These are phyloP conservation scores for Crambe crambe DNA, from an alignment of 37 sponge, comb jelly and placozoan genomes.

Conservation along the genomic window DNA sequence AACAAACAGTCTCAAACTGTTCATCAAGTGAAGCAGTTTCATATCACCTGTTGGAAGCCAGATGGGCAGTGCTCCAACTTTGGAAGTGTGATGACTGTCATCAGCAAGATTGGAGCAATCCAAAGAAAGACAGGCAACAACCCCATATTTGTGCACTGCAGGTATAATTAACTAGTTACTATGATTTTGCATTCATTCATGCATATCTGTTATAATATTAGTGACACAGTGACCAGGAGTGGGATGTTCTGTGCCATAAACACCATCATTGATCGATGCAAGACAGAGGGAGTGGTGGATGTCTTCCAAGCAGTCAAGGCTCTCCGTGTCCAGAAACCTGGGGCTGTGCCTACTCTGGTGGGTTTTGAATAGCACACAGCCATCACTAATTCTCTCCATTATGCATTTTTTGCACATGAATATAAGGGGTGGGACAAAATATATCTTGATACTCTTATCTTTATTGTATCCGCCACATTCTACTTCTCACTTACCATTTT, in stretches of 20 bases:
- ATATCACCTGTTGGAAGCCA: constrained; percentile 64
- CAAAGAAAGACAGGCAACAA: constrained; percentile 72
- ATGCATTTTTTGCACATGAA: no score
- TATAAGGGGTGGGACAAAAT: no score
- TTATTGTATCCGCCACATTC: no score
- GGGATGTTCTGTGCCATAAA: constrained; percentile 76
- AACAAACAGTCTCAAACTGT: background rate
- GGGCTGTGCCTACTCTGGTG: constrained; percentile 62
- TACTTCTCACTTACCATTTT: no score
- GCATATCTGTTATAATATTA: no score
- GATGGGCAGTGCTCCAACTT: constrained; percentile 43
- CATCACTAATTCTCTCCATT: no score
- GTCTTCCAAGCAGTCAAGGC: constrained; percentile 74
- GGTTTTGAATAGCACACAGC: no score
- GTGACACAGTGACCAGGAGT: constrained; percentile 70
- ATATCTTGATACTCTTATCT: no score
- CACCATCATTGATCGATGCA: constrained; percentile 69
- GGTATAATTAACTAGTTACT: constrained; percentile 52
- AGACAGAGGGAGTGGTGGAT: constrained; percentile 79
- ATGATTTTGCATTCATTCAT: no score
- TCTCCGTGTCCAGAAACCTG: constrained; percentile 68
- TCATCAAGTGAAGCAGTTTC: constrained; percentile 54
- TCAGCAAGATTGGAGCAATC: constrained; percentile 48
- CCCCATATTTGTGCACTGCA: constrained; percentile 85
- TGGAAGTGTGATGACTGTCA: constrained; percentile 53